A percentile compares a stretch with the other conserved stretches of the same genome.
Evolutionary conservation across 2,113 vertebrate species (phyloP).

Genomic region (Rhabdomys dilectus): DNA sequence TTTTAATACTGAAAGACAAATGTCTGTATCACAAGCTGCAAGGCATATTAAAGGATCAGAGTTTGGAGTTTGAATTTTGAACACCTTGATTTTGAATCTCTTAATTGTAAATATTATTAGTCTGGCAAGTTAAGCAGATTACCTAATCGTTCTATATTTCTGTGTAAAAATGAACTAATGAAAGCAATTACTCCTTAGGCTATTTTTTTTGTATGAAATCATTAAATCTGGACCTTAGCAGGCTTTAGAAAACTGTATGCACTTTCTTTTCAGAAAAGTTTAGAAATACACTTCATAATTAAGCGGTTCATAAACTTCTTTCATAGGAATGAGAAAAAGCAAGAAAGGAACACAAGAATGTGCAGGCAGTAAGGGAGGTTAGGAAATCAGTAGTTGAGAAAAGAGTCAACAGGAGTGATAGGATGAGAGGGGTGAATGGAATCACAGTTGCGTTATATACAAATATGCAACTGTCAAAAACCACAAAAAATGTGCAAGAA

Average conservation of each 20-base stretch:
- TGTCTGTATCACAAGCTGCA: not conserved
- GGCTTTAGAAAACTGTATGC: not conserved
- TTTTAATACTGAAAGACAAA: conserved; percentile 28
- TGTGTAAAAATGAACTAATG: not conserved
- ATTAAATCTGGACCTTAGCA: conserved; percentile 1
- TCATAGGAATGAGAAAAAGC: too few species aligned
- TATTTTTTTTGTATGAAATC: not conserved
- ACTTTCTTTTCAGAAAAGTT: not conserved
- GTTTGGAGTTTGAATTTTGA: conserved; percentile 33
- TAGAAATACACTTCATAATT: conserved; percentile 42
- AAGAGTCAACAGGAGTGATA: not conserved
- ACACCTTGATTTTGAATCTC: not conserved
- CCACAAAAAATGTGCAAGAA: not conserved
- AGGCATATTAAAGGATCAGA: not conserved
- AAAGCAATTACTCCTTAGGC: not conserved
- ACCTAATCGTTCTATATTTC: not conserved
- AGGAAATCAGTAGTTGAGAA: not conserved
- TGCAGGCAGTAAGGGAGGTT: not conserved
- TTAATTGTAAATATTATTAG: not conserved
- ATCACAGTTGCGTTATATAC: not conserved
- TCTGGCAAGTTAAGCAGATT: conserved; percentile 37
- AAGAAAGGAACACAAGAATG: not conserved
- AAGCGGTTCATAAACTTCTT: not conserved
- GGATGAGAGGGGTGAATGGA: not conserved
- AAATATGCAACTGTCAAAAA: not conserved